These are phyloP conservation scores for Tricholaema leucomelas DNA, from an alignment of 2,113 vertebrate species.

Conservation along the genomic window DNA sequence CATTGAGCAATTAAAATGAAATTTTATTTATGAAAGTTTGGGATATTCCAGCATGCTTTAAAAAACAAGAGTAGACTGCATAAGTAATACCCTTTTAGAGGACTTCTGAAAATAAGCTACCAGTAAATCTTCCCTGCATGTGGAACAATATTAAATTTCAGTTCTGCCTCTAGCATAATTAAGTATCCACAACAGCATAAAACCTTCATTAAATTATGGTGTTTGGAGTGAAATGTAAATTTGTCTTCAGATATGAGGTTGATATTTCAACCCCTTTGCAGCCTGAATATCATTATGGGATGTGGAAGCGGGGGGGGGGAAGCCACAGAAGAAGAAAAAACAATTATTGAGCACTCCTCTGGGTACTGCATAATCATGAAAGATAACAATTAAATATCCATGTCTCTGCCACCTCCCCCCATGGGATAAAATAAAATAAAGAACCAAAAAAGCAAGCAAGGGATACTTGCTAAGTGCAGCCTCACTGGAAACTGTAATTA, in stretches of 20 bases:
- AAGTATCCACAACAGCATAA: conserved; percentile 73
- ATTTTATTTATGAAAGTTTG: conserved; percentile 48
- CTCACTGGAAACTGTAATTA: neutral
- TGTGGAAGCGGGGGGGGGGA: neutral
- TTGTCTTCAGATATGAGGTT: conserved; percentile 74
- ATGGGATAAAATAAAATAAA: neutral
- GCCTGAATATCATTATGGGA: conserved; percentile 58
- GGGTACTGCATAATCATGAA: neutral
- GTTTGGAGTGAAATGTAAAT: conserved; percentile 80
- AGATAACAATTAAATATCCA: neutral
- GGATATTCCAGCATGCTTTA: conserved; percentile 28
- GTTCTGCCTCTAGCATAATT: conserved; percentile 73
- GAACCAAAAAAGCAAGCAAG: neutral
- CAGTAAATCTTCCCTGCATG: conserved; percentile 49
- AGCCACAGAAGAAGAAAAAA: conserved; percentile 35
- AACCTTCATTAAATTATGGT: conserved; percentile 78
- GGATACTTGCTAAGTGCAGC: neutral
- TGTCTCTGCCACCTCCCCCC: neutral
- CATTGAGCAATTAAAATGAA: conserved; percentile 58
- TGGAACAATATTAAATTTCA: conserved; percentile 69
- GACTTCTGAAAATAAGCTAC: conserved; percentile 55
- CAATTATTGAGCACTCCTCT: neutral
- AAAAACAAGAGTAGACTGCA: conserved; percentile 20
- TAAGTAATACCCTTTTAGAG: conserved; percentile 38
- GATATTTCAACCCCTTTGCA: conserved; percentile 67